Evolutionary conservation across 1,140 invertebrate species (phyloP).

Genomic region (Ylistrum balloti): DNA sequence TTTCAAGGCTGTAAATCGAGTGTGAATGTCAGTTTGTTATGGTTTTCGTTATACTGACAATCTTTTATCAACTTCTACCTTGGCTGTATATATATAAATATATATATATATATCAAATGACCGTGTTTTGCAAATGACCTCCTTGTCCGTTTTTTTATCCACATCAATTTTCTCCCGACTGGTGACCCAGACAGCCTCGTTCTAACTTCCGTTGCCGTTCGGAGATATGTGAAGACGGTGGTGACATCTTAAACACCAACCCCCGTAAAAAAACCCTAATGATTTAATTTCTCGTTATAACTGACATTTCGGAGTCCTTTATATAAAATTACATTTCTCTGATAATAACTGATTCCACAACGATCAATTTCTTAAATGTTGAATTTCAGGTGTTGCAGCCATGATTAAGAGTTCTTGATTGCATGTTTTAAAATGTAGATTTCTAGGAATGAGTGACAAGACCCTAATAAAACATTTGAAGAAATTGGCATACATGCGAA

Average conservation of each 20-base stretch:
- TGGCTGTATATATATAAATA: too few relatives aligned
- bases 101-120: too few relatives aligned
- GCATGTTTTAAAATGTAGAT: constrained; percentile 48
- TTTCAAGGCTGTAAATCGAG: too few relatives aligned
- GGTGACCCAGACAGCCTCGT: background rate
- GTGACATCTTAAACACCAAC: background rate
- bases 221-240: background rate
- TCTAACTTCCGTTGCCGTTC: background rate
- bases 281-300: background rate
- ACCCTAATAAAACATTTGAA: constrained; percentile 53
- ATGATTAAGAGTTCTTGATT: constrained; percentile 18
- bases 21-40: too few relatives aligned
- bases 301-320: background rate
- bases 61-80: too few relatives aligned
- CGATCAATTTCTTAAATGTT: constrained; percentile 50
- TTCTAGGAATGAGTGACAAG: background rate
- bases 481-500: constrained; percentile 57
- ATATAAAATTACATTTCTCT: constrained; percentile 30
- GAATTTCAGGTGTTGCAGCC: constrained; percentile 36
- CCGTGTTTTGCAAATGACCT: too few relatives aligned
- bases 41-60: too few relatives aligned
- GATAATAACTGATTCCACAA: background rate
- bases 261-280: background rate
- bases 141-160: background rate
- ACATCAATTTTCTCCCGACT: background rate